These are phyloP conservation scores for Babylonia areolata DNA, from an alignment of 1,140 invertebrate genomes.

Conservation along the genomic window DNA sequence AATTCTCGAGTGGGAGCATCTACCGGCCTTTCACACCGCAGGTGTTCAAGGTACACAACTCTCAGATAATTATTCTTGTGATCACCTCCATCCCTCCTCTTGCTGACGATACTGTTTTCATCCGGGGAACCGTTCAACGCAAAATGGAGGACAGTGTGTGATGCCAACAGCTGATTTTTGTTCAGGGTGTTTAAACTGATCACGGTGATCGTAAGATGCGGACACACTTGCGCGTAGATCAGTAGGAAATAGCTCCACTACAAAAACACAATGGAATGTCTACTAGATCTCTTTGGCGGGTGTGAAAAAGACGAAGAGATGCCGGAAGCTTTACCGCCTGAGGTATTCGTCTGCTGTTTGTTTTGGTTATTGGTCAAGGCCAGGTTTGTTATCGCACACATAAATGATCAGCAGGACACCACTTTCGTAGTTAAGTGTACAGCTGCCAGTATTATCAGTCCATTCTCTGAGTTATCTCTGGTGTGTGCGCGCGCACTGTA, in stretches of 20 bases:
- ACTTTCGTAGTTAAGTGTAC: too few relatives aligned
- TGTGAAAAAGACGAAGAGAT: conserved; percentile 18
- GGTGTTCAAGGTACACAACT: background rate
- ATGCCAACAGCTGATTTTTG: conserved; percentile 9
- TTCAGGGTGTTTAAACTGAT: background rate
- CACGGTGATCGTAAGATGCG: conserved; percentile 1
- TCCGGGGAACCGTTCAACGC: conserved; percentile 17
- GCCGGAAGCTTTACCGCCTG: conserved; percentile 27
- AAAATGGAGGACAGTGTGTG: conserved; percentile 26
- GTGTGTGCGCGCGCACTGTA: too few relatives aligned
- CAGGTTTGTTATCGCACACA: background rate
- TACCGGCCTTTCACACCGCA: too few relatives aligned
- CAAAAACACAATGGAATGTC: conserved; percentile 5
- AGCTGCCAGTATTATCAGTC: too few relatives aligned
- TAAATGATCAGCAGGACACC: background rate
- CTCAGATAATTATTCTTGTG: background rate
- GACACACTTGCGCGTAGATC: background rate
- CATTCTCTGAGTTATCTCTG: too few relatives aligned
- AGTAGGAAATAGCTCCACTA: background rate
- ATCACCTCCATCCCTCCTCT: background rate
- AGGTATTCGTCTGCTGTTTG: conserved; percentile 18
- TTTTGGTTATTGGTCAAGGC: background rate
- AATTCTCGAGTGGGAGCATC: too few relatives aligned
- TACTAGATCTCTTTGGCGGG: background rate
- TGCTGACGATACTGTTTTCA: conserved; percentile 12